A percentile compares a stretch with the other conserved stretches of the same genome.
Evolutionary conservation across 2,888 invertebrate species (phyloP).

Genomic region (Plebejus anna): DNA sequence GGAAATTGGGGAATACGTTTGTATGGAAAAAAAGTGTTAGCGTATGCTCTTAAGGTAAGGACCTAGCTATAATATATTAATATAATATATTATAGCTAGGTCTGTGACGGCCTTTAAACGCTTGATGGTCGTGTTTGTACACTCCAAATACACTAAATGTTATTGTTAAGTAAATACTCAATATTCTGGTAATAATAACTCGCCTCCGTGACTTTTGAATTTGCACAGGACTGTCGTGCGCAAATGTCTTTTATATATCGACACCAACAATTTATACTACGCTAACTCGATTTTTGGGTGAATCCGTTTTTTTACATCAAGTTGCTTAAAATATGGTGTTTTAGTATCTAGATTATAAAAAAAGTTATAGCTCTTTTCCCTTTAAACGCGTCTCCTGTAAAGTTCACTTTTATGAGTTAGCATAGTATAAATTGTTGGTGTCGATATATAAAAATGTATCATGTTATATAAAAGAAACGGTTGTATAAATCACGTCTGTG

Average conservation of each 20-base stretch:
- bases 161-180: not conserved
- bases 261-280: conserved; percentile 30
- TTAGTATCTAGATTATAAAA: not conserved
- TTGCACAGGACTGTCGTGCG: conserved; percentile 31
- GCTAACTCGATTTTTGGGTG: conserved; percentile 26
- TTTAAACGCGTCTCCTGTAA: no score
- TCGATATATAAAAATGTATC: not conserved
- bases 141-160: not conserved
- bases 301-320: conserved; percentile 16
- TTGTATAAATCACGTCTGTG: conserved; percentile 3
- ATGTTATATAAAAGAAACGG: not conserved
- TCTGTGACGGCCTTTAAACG: no score
- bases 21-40: no score
- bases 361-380: no score
- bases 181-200: conserved; percentile 33
- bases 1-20: no score
- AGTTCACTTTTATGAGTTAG: no score
- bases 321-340: conserved; percentile 31
- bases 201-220: conserved; percentile 34
- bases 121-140: not conserved
- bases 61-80: no score
- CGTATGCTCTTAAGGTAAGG: no score
- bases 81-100: no score
- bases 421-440: no score
- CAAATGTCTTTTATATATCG: conserved; percentile 13